Base-by-base conservation (phyloP, 2,113 vertebrate genomes). In the Mungos mungo region DNA sequence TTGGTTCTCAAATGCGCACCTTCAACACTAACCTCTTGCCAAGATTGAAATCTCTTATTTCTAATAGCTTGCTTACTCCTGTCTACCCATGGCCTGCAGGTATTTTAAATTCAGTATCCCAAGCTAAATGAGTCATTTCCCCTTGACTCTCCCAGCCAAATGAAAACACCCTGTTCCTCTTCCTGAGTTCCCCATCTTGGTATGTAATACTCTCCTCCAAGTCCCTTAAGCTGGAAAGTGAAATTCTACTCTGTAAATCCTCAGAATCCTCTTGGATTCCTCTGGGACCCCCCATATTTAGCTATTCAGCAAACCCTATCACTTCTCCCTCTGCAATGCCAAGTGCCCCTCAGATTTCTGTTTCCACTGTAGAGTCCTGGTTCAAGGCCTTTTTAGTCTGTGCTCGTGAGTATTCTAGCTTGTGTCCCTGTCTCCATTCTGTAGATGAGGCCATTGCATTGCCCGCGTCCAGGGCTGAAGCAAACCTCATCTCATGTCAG, bases 91-190 rank as follows among this genome's bases (percentile, higher is more conserved):
- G 29, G 8, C 52, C 81, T 52, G 31, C 11, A 33, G 27, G 21
- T 79, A 41, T 45, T 85, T 81, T 33, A 38, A 88, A 88, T 15
- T 81, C 63, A 71, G 16, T 41, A 45, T 57, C 52, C 45, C 68
- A 63, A 29, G 31, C 68, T 79, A 25, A 88, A n/a, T 57, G 69
- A 6, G 9, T 82, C 71, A 47, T 50, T 45, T 77, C 12, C 65
- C 2, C n/a, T 88, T 92, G 31, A n/a, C 8, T 79, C 52, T 79
- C 47, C 57, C 29, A 69, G 57, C 50, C 80, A 88, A 63, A 45
- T n/a, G 25, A 82, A 96, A 69, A 16, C n/a, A 68, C 69, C 57
- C n/a, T 77, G 8, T 85, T 91, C 38, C n/a, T 84, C 69, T 96
- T 93, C 65, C 45, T 29, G 65, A 77, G 41, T 68, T 85, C 2